phyloP scores from a whole-genome alignment of 64 coral and sea anemone genomes.

The Stichodactyla helianthus region DNA sequence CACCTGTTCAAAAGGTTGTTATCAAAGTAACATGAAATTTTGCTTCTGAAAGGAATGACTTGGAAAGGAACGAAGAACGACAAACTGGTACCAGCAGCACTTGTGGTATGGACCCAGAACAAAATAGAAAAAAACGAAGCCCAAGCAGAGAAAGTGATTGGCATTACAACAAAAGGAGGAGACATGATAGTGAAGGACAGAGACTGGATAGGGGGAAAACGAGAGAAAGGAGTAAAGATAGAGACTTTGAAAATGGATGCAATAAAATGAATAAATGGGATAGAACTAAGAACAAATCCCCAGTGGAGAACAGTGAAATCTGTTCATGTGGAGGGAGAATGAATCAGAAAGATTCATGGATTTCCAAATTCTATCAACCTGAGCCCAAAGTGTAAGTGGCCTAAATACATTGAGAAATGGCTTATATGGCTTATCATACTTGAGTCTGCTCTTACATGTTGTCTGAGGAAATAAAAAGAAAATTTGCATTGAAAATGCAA shows the following conservation, averaged over 20 bases:
- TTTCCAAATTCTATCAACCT: conserved; percentile 56
- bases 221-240: conserved; percentile 29
- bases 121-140: conserved; percentile 57
- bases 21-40: too few relatives aligned
- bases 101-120: conserved; percentile 32
- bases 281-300: not conserved
- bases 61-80: not conserved
- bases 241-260: conserved; percentile 1
- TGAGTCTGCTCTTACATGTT: too few relatives aligned
- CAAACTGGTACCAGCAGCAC: conserved; percentile 44
- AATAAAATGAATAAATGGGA: conserved; percentile 18
- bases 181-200: conserved; percentile 49
- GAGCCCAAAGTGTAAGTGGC: conserved; percentile 76
- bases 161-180: conserved; percentile 44
- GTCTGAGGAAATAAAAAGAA: too few relatives aligned
- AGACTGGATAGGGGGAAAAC: not conserved
- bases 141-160: conserved; percentile 67
- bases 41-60: not conserved
- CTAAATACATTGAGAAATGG: not conserved
- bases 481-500: too few relatives aligned
- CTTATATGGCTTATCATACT: too few relatives aligned
- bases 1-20: too few relatives aligned
- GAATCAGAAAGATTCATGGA: conserved; percentile 27
- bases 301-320: conserved; percentile 2
- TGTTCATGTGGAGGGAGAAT: conserved; percentile 37